Conservation (phyloP, 2,113 vertebrate species). For the Butorides virescens region DNA sequence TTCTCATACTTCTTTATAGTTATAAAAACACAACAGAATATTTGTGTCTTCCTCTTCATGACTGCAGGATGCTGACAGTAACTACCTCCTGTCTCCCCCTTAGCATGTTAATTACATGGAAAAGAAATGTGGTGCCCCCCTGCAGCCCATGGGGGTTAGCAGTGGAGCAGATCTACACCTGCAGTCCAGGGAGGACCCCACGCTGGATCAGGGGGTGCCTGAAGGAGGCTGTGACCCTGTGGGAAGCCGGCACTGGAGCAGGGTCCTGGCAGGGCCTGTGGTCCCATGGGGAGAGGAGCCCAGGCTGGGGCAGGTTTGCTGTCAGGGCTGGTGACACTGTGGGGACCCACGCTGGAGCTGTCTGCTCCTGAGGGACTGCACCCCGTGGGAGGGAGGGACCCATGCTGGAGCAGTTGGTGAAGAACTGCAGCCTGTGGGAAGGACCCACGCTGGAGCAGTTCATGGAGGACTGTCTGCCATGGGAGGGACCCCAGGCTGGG, state of each 20-base stretch:
- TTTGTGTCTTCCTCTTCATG: accelerated
- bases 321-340: too few species aligned
- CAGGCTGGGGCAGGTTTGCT: too few species aligned
- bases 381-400: background rate
- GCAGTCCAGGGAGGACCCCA: too few species aligned
- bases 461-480: background rate
- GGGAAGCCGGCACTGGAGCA: too few species aligned
- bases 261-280: too few species aligned
- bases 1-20: background rate
- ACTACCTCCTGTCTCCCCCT: accelerated
- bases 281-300: too few species aligned
- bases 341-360: background rate
- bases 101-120: background rate
- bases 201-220: background rate
- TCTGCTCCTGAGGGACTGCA: too few species aligned
- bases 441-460: too few species aligned
- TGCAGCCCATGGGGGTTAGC: too few species aligned
- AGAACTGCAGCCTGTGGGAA: background rate
- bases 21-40: background rate
- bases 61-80: background rate
- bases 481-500: background rate
- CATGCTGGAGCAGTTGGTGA: background rate
- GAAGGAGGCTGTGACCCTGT: too few species aligned
- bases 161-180: too few species aligned
- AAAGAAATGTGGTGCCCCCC: background rate